Evolutionary conservation across 2,888 invertebrate species (phyloP), one percentile per base, ranked within the genome.

Genomic region (Syrista parreyssii): DNA sequence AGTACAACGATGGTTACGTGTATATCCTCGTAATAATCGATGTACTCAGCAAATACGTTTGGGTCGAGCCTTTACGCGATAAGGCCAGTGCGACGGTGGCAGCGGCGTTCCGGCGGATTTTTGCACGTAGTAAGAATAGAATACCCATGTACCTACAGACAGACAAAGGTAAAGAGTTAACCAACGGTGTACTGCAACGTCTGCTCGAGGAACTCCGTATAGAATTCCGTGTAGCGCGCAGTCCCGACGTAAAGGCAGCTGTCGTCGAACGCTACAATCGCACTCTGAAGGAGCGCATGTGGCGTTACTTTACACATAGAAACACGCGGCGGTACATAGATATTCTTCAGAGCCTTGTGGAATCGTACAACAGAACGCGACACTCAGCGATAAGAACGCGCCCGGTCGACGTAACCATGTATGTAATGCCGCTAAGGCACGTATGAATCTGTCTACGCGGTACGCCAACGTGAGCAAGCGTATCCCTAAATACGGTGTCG

Each of bases 251-350:
- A 9, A 90, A 91, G 81, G 86, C 87, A 3, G 78, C 83, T 2
- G 80, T 89, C 4, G 83, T 86, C 11, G 90, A 90, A 81, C 75
- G 90, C 9, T 86, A 80, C 82, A n/a, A n/a, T n/a, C n/a, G n/a
- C n/a, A n/a, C n/a, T n/a, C n/a, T n/a, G n/a, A n/a, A n/a, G n/a
- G n/a, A 82, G 32, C 84, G 81, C 33, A 74, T 83, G 77, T 83
- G 80, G 78, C 71, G 82, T 0, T 83, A 80, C 68, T 81, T 81
- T 33, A 82, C 81, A 11, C 73, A 82, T 40, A 68, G 12, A 23
- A 78, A 76, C n/a, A 77, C 74, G 1, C n/a, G 81, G 3, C 76
- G 82, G 9, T 83, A 80, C 75, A 75, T 82, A 11, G 82, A 86
- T 75, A 80, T 86, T 12, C 76, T 89, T 73, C 80, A 81, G 36